Evolutionary conservation across 2,888 invertebrate genomes (phyloP), one percentile per base, ranked within the genome.

Genomic region (Phragmatobia fuliginosa): DNA sequence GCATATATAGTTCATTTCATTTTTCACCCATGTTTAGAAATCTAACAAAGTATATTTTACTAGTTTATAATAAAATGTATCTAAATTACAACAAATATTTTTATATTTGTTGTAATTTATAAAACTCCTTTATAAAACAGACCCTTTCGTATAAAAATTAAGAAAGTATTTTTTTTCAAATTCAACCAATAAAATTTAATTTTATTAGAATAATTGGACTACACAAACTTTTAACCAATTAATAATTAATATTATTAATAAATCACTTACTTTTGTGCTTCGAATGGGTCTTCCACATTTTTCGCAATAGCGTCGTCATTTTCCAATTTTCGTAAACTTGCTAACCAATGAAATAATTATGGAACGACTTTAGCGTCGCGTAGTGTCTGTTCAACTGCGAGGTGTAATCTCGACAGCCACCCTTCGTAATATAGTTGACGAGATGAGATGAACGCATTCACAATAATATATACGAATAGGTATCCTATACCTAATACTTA

Each of bases 221-320:
- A 11, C 10, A 49, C 10, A 49, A 49, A 45, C 7, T 45, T 41
- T 36, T 41, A 49, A 32, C 1, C 21, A 63, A 45, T 45, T 63
- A 18, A 62, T 49, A 14, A 33, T 49, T 62, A 33, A 16, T 25
- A 16, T 25, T 36, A 63, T 32, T 38, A 36, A 25, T 59, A 56
- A n/a, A 49, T 64, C 74, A 96, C 96, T 96, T 87, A 97, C 97
- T 97, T 95, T 96, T 96, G 83, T 97, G 97, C 83, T 96, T 97
- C 25, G 96, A 96, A 89, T 96, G 96, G 80, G 94, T 96, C 83
- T 95, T 96, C 96, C 96, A 96, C 88, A 97, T 96, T 88, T 96
- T 96, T 86, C 96, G 94, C 80, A 97, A 91, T 76, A 97, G 95
- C 62, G 96, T 96, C 91, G 96, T 96, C 94, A 94, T 95, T 80